Evolutionary conservation across 1,140 invertebrate species (phyloP), one percentile per base, ranked within the genome.

Genomic region (Drosophila novamexicana): DNA sequence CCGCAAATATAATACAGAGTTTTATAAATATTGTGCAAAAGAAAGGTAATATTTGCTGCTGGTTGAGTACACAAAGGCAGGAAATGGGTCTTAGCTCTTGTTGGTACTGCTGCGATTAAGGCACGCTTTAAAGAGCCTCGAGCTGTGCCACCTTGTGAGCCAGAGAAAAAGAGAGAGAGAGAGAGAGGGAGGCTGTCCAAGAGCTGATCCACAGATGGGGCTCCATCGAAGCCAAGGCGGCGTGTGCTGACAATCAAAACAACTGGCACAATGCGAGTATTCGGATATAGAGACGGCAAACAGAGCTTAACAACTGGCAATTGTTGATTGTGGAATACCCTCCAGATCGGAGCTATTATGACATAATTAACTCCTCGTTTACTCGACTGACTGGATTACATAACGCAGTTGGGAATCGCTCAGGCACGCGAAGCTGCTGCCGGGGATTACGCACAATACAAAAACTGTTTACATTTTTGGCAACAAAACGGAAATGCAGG

Each of bases 291-390:
- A 70, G 45, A 53, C 9, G 34, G 63, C 63, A 64, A 65, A 56
- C 49, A 50, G 63, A 65, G 40, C 61, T 57, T 61, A 68, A 68
- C 68, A 74, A 77, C 68, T 65, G 68, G 49, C 78, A 75, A 57
- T 64, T 58, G 18, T 58, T 50, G 40, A 45, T 70, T 70, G 58
- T 63, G 59, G 47, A 40, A 36, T 61, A 57, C 57, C 37, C 66
- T 62, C 42, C 54, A 65, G 66, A 56, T 49, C 65, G n/a, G 36
- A 44, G 62, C 80, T 80, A 88, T 86, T 86, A 88, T 81, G 84
- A 88, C 83, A 89, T 83, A 86, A 86, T 86, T 86, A 86, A 86
- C 83, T 88, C 73, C 79, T 83, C 80, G 79, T 88, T 79, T 79
- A 47, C 52, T 47, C 81, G 68, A 66, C 72, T 68, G 49, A 14